Base-by-base conservation (phyloP, 2,888 invertebrate species). In the Erynnis tages region DNA sequence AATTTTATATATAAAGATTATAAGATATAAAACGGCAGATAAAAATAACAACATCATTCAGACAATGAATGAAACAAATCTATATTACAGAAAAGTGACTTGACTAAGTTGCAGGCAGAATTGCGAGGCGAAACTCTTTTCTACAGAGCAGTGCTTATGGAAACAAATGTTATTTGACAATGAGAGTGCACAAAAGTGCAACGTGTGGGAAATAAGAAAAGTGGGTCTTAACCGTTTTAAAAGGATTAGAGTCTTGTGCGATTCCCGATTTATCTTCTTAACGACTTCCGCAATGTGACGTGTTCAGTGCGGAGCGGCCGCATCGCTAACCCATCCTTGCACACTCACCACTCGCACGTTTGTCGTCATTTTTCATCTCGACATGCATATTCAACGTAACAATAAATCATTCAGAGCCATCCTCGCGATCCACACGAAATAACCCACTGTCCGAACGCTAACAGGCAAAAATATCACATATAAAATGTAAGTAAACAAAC, bases 311-410 rank as follows among this genome's bases (percentile, higher is more conserved):
- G 58, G 56, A 46, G 44, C 25, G 49, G 44, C 55, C 54, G 46
- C 53, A 53, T 46, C 43, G 53, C 53, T 54, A 54, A 54, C 52
- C 67, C 60, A 69, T 69, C 65, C 72, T 59, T 69, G 65, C 72
- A 71, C 74, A 71, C 69, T 67, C 69, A 72, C 74, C 72, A 74
- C 69, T 76, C 75, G 70, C 73, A 70, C 72, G 75, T 76, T 78
- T 72, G 73, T 78, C 79, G 74, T 84, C 82, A 86, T 87, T 87
- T 87, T 87, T 89, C 88, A 88, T 87, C 78, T 72, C 77, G 82
- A 83, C 86, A 86, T 87, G 87, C 86, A 88, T 89, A 87, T 87
- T 89, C 86, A 88, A 84, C 84, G 72, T 67, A 73, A 84, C 76
- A 77, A 88, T 89, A 87, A 86, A 89, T 89, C 88, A 89, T 79